Conservation (phyloP, 1,140 invertebrate genomes). For the Calephelis virginiensis region DNA sequence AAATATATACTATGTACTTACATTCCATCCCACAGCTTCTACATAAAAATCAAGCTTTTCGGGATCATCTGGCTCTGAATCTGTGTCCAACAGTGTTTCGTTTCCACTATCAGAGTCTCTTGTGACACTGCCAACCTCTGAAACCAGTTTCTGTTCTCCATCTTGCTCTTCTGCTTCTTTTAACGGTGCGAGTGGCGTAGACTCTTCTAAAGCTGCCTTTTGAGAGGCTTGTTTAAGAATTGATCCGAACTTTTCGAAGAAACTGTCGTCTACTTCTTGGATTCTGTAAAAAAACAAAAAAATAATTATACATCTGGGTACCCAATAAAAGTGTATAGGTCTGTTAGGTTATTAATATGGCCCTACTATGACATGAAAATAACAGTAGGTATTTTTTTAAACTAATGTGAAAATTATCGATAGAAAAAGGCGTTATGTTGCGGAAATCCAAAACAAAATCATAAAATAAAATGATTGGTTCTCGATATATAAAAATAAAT, state of each 20-base stretch:
- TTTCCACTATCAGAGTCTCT: constrained; percentile 79
- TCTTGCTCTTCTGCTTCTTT: constrained; percentile 68
- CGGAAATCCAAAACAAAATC: too few relatives aligned
- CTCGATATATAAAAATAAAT: too few relatives aligned
- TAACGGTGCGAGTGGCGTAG: constrained; percentile 76
- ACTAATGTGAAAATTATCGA: too few relatives aligned
- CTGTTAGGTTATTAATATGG: too few relatives aligned
- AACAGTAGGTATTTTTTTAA: too few relatives aligned
- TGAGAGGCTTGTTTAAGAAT: constrained; percentile 83
- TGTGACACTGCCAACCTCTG: constrained; percentile 47
- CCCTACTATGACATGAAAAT: too few relatives aligned
- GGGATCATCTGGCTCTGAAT: constrained; percentile 77
- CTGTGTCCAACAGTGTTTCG: constrained; percentile 74
- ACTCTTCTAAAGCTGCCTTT: constrained; percentile 72
- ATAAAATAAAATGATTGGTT: too few relatives aligned
- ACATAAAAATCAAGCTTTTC: constrained; percentile 80
- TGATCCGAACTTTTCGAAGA: constrained; percentile 89
- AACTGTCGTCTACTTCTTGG: constrained; percentile 87
- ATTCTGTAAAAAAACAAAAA: constrained; percentile 78
- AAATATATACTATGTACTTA: constrained; percentile 69
- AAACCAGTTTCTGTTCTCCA: constrained; percentile 66
- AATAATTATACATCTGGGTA: too few relatives aligned
- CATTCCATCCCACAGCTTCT: constrained; percentile 84
- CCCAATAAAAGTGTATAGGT: too few relatives aligned
- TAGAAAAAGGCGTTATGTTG: too few relatives aligned